A percentile compares a stretch with the other conserved stretches of the same genome.
Evolutionary conservation across 2,888 invertebrate genomes (phyloP).

Genomic region (Abrostola tripartita): DNA sequence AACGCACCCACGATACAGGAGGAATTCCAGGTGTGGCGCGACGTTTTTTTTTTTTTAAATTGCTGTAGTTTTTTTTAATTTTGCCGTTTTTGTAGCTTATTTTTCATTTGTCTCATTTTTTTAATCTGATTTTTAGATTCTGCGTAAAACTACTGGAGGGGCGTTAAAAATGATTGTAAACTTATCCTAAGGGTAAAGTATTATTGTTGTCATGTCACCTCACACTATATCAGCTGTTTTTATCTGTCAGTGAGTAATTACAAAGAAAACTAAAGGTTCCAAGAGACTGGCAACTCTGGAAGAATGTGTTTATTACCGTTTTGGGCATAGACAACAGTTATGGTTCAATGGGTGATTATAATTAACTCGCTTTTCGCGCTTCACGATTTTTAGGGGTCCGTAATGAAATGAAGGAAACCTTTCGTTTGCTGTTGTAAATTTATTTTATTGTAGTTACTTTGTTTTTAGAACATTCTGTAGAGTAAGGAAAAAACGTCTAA

Average conservation of each 20-base stretch:
- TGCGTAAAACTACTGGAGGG: no score
- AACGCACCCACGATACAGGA: no score
- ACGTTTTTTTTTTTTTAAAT: no score
- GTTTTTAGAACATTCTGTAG: no score
- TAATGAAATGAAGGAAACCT: neutral
- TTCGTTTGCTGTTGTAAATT: neutral
- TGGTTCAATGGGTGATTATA: conserved; percentile 43
- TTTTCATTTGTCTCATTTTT: no score
- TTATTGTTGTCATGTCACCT: neutral
- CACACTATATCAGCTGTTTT: neutral
- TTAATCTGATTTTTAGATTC: no score
- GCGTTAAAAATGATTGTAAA: no score
- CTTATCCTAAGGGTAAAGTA: no score
- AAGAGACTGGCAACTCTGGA: conserved; percentile 9
- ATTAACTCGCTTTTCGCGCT: conserved; percentile 39
- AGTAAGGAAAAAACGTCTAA: no score
- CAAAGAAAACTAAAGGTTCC: conserved; percentile 29
- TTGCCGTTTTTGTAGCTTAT: no score
- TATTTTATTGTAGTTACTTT: neutral
- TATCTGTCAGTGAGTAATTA: conserved; percentile 6
- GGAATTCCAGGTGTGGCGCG: no score
- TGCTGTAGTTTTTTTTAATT: no score
- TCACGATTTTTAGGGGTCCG: conserved; percentile 39
- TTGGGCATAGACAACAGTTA: conserved; percentile 30
- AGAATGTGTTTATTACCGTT: conserved; percentile 40